Percentiles rank a stretch among this genome's conserved stretches.
phyloP scores from a whole-genome alignment of 2,113 vertebrate species.

The Theristicus caerulescens region DNA sequence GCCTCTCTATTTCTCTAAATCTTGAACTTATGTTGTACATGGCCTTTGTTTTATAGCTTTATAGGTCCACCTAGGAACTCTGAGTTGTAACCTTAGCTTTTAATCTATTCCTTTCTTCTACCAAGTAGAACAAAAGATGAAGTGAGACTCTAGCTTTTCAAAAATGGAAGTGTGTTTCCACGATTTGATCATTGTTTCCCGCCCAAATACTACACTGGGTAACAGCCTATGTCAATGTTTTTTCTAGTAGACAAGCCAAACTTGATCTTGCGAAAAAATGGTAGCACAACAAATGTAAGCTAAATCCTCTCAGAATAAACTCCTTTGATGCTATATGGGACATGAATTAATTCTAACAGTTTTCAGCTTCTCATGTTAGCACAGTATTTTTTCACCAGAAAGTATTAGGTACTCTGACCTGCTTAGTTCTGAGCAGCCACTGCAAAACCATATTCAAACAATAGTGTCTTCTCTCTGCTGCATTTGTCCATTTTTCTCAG shows the following conservation, averaged over 20 bases:
- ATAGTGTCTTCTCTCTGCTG: neutral
- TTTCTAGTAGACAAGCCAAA: neutral
- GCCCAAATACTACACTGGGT: neutral
- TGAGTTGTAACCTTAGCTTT: neutral
- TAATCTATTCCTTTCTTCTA: neutral
- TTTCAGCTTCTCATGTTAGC: neutral
- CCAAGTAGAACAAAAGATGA: neutral
- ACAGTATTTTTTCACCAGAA: neutral
- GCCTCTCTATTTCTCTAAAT: neutral
- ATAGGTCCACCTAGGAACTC: neutral
- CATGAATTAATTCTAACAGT: neutral
- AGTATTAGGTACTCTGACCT: neutral
- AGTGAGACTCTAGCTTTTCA: neutral
- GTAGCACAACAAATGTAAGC: neutral
- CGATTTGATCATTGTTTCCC: neutral
- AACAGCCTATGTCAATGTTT: neutral
- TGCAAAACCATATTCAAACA: neutral
- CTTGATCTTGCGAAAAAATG: neutral
- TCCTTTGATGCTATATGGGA: neutral
- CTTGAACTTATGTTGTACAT: accelerated
- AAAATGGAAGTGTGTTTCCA: neutral
- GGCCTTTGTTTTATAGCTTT: neutral
- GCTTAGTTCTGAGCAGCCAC: neutral
- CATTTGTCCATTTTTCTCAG: neutral
- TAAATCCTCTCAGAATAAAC: neutral